These are phyloP conservation scores for Smittia sp. DNA, from an alignment of 2,888 invertebrate genomes.

Conservation along the genomic window DNA sequence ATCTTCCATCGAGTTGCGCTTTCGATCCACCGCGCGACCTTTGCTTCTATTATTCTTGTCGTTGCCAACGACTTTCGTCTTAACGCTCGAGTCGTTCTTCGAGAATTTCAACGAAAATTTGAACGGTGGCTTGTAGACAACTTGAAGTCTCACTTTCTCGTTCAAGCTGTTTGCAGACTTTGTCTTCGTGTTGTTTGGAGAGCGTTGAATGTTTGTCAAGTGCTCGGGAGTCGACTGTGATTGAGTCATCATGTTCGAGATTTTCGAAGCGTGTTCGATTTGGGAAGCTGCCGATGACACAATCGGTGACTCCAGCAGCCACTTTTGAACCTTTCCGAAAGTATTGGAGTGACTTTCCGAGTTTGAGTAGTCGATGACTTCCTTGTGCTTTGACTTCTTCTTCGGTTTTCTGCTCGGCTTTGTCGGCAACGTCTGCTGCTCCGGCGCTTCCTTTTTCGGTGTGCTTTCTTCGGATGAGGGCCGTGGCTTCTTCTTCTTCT, in stretches of 20 bases:
- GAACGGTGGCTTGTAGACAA: slow-evolving; percentile 84
- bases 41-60: slow-evolving; percentile 41
- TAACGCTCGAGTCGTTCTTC: slow-evolving; percentile 50
- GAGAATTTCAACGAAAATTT: slow-evolving; percentile 76
- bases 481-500: slow-evolving; percentile 53
- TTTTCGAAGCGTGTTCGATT: slow-evolving; percentile 52
- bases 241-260: slow-evolving; percentile 57
- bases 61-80: slow-evolving; percentile 51
- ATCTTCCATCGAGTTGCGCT: slow-evolving; percentile 25
- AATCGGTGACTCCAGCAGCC: slow-evolving; percentile 72
- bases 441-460: slow-evolving; percentile 58
- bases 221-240: slow-evolving; percentile 79
- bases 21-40: slow-evolving; percentile 31
- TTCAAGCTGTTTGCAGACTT: slow-evolving; percentile 72
- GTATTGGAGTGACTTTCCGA: slow-evolving; percentile 52
- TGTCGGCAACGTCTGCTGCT: slow-evolving; percentile 44
- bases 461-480: slow-evolving; percentile 46
- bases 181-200: slow-evolving; percentile 58
- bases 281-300: slow-evolving; percentile 50
- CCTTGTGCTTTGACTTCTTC: slow-evolving; percentile 60
- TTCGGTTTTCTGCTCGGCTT: slow-evolving; percentile 55
- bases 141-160: slow-evolving; percentile 74
- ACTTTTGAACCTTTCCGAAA: slow-evolving; percentile 79
- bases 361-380: slow-evolving; percentile 59
- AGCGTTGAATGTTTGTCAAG: slow-evolving; percentile 48